phyloP scores from a whole-genome alignment of 2,797 vertebrate genomes.

The Chanos chanos region DNA sequence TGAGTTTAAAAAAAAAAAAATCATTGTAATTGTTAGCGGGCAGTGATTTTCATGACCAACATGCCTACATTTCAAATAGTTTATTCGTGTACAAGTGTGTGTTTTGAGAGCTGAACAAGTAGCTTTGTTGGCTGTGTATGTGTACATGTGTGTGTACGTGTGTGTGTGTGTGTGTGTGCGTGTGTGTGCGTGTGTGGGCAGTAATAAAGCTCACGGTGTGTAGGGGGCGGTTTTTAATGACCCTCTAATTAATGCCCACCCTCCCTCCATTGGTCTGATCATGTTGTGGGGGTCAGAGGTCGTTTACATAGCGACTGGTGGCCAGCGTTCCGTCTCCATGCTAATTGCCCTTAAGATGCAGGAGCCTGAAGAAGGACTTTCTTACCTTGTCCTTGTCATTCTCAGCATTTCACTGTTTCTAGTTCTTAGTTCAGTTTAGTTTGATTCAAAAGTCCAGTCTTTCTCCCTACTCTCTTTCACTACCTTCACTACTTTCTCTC shows the following conservation, averaged over 20 bases:
- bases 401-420: neutral
- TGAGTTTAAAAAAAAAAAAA: no score
- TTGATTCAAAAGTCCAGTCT: neutral
- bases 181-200: slow-evolving; percentile 30
- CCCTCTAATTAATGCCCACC: slow-evolving; percentile 69
- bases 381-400: neutral
- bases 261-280: slow-evolving; percentile 71
- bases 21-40: no score
- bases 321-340: slow-evolving; percentile 54
- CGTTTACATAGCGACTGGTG: slow-evolving; percentile 66
- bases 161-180: slow-evolving; percentile 34
- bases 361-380: slow-evolving; percentile 7
- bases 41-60: no score
- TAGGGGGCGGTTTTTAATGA: slow-evolving; percentile 66
- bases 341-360: slow-evolving; percentile 57
- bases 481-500: neutral
- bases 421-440: neutral
- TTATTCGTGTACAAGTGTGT: no score
- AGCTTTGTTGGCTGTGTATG: neutral
- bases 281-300: slow-evolving; percentile 71
- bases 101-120: no score
- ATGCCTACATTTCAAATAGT: no score
- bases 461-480: neutral
- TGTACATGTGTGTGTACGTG: slow-evolving; percentile 10
- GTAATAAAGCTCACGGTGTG: slow-evolving; percentile 56